These are phyloP conservation scores for Diachrysia chrysitis DNA, from an alignment of 2,888 invertebrate genomes.

Conservation along the genomic window DNA sequence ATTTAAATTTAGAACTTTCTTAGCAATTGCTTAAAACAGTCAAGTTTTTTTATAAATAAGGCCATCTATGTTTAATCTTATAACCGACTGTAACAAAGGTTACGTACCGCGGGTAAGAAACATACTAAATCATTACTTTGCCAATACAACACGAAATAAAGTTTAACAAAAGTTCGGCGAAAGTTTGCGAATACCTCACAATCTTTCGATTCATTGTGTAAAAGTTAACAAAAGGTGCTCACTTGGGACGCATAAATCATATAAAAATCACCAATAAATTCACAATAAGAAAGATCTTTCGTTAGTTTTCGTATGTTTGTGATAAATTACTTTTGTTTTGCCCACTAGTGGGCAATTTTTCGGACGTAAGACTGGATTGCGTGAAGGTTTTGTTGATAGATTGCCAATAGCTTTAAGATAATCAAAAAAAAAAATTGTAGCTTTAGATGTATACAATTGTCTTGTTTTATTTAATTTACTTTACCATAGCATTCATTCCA, in stretches of 20 bases:
- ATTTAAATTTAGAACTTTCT: too few relatives aligned
- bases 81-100: not conserved
- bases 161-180: constrained; percentile 39
- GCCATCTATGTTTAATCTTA: too few relatives aligned
- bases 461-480: too few relatives aligned
- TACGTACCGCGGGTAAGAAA: not conserved
- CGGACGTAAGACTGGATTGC: not conserved
- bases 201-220: constrained; percentile 5
- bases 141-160: constrained; percentile 20
- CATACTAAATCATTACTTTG: constrained; percentile 1
- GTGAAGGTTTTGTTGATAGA: not conserved
- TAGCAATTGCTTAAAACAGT: too few relatives aligned
- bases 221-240: constrained; percentile 44
- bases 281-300: constrained; percentile 24
- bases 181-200: constrained; percentile 26
- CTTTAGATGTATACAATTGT: too few relatives aligned
- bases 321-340: constrained; percentile 44
- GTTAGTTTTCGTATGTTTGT: constrained; percentile 23
- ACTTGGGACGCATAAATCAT: constrained; percentile 58
- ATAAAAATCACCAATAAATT: constrained; percentile 57
- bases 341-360: constrained; percentile 1
- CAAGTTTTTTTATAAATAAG: not conserved
- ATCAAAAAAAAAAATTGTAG: too few relatives aligned
- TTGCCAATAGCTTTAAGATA: not conserved
- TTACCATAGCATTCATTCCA: too few relatives aligned